A percentile compares a stretch with the other conserved stretches of the same genome.
Conservation (phyloP, 2,888 invertebrate species). For the Sesamia inferens region DNA sequence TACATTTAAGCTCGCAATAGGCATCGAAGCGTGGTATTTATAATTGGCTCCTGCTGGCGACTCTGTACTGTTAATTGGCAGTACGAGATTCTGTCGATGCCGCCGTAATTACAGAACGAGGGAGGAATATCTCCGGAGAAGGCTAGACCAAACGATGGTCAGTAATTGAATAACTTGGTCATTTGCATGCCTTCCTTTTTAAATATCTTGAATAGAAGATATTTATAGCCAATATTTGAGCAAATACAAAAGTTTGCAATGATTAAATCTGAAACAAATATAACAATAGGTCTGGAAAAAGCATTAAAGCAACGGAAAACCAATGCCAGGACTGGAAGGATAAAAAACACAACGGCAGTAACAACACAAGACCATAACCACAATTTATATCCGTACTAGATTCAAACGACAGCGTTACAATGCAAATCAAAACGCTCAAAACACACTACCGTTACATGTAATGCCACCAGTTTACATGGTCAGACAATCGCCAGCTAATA, state of each 20-base stretch:
- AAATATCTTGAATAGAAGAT: neutral
- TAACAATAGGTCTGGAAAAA: neutral
- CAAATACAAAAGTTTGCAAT: neutral
- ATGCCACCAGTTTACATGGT: conserved; percentile 63
- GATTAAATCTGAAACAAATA: neutral
- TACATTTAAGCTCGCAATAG: conserved; percentile 51
- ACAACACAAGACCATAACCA: neutral
- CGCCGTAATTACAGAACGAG: conserved; percentile 65
- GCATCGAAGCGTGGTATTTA: conserved; percentile 64
- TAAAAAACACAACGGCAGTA: conserved; percentile 3
- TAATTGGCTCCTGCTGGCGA: conserved; percentile 70
- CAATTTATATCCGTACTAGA: conserved; percentile 22
- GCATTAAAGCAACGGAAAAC: neutral
- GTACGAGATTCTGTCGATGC: conserved; percentile 68
- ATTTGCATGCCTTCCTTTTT: conserved; percentile 36
- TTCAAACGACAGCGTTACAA: conserved; percentile 46
- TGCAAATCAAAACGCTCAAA: conserved; percentile 56
- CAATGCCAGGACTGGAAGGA: neutral
- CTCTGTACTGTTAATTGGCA: conserved; percentile 71
- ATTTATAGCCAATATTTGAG: neutral
- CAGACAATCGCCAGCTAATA: conserved; percentile 75
- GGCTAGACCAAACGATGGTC: conserved; percentile 27
- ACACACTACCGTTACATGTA: conserved; percentile 68
- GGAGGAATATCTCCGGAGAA: conserved; percentile 60
- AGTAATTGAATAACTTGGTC: conserved; percentile 50